A percentile compares a stretch with the other conserved stretches of the same genome.
Evolutionary conservation across 2,797 vertebrate species (phyloP).

Genomic region (Enteromius fasciolatus): DNA sequence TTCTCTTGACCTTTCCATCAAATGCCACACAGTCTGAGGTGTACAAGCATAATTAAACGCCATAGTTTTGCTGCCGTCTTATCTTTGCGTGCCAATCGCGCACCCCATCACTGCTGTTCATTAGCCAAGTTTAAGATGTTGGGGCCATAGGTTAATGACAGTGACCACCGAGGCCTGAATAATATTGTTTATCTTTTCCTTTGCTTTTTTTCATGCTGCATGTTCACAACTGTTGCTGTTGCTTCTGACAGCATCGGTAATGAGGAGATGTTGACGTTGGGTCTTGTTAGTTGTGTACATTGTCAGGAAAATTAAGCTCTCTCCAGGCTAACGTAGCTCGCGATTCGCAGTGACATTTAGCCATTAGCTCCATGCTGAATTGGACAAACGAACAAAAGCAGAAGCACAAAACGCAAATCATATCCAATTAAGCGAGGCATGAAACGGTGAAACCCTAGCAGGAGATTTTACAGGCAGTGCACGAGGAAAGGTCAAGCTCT

Average conservation of each 20-base stretch:
- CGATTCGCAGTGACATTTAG: slow-evolving; percentile 90
- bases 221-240: slow-evolving; percentile 68
- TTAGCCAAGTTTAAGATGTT: slow-evolving; percentile 74
- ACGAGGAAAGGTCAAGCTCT: slow-evolving; percentile 89
- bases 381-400: slow-evolving; percentile 73
- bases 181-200: slow-evolving; percentile 64
- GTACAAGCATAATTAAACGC: slow-evolving; percentile 71
- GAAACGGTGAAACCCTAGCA: slow-evolving; percentile 82
- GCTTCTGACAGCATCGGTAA: slow-evolving; percentile 76
- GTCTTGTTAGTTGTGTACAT: slow-evolving; percentile 66
- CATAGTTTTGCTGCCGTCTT: slow-evolving; percentile 65
- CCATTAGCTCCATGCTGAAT: slow-evolving; percentile 80
- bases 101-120: slow-evolving; percentile 65
- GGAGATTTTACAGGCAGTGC: slow-evolving; percentile 79
- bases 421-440: slow-evolving; percentile 92
- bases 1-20: slow-evolving; percentile 80
- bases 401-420: slow-evolving; percentile 74
- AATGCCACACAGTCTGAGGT: slow-evolving; percentile 76
- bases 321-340: slow-evolving; percentile 77
- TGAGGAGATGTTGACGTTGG: slow-evolving; percentile 68
- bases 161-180: slow-evolving; percentile 66
- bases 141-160: slow-evolving; percentile 74
- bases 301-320: slow-evolving; percentile 74
- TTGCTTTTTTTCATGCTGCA: slow-evolving; percentile 54
- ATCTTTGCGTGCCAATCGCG: slow-evolving; percentile 60